A percentile compares a stretch with the other conserved stretches of the same genome.
Evolutionary conservation across 2,113 vertebrate species (phyloP).

Genomic region (Desmodus rotundus): DNA sequence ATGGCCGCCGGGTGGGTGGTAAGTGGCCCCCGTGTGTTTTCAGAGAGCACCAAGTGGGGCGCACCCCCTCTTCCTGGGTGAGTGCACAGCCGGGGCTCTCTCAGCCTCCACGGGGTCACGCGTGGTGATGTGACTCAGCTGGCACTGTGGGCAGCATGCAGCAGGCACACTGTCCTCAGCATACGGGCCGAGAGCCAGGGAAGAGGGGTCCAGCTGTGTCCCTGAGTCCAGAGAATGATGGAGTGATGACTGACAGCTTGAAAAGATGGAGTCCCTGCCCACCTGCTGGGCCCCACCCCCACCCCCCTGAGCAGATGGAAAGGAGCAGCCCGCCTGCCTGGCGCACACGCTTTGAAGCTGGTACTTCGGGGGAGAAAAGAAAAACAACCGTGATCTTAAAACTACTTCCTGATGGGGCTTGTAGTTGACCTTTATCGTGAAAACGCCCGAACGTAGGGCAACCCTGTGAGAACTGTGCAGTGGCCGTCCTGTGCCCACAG

Average conservation of each 20-base stretch:
- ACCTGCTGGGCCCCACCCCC: background rate
- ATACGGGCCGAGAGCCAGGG: background rate
- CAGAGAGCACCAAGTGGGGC: background rate
- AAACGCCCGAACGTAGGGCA: background rate
- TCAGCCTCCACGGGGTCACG: background rate
- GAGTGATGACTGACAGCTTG: background rate
- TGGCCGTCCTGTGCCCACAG: background rate
- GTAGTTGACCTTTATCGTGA: background rate
- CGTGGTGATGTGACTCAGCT: background rate
- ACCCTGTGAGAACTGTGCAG: background rate
- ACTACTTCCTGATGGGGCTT: background rate
- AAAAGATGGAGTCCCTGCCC: background rate
- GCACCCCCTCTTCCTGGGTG: background rate
- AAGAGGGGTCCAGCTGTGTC: background rate
- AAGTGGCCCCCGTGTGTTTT: background rate
- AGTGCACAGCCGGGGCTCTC: background rate
- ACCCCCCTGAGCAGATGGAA: constrained; percentile 2
- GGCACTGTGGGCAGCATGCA: background rate
- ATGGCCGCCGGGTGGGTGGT: no score
- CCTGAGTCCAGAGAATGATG: background rate
- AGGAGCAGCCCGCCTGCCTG: background rate
- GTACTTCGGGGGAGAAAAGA: background rate
- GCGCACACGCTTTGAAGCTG: background rate
- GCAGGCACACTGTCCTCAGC: background rate
- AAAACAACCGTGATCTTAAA: background rate